Conservation (phyloP, 2,113 vertebrate species). For the Pogonocichla stellata region DNA sequence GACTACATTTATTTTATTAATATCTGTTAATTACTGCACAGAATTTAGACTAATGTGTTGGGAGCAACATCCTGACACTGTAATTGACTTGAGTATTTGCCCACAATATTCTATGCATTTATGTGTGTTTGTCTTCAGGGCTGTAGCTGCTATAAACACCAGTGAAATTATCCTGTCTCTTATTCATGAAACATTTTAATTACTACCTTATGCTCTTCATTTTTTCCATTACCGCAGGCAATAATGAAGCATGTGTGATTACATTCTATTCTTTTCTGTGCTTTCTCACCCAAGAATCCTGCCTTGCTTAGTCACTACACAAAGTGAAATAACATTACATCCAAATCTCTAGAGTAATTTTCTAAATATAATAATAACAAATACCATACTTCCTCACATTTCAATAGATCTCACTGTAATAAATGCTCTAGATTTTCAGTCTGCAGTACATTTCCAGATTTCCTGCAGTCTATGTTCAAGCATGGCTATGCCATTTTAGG, state of each 20-base stretch:
- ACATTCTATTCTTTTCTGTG: neutral
- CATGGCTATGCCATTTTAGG: neutral
- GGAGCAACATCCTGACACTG: neutral
- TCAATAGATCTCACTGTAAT: neutral
- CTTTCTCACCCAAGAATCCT: neutral
- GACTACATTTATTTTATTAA: constrained; percentile 6
- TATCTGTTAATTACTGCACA: constrained; percentile 25
- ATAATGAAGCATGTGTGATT: neutral
- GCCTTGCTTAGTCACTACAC: neutral
- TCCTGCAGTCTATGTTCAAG: neutral
- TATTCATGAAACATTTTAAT: constrained; percentile 35
- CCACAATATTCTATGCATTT: neutral
- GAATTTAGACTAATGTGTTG: constrained; percentile 15
- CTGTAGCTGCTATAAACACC: neutral
- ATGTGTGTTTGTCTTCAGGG: neutral
- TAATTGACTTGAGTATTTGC: neutral
- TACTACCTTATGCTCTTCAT: neutral
- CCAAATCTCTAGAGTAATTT: neutral
- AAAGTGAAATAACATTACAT: neutral
- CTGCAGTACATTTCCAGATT: neutral
- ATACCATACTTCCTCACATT: neutral
- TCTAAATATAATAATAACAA: neutral
- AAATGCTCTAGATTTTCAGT: neutral
- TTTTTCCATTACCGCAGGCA: neutral
- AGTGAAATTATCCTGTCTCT: neutral